phyloP scores from a whole-genome alignment of 2,888 invertebrate genomes.

The Caenorhabditis imperialis region DNA sequence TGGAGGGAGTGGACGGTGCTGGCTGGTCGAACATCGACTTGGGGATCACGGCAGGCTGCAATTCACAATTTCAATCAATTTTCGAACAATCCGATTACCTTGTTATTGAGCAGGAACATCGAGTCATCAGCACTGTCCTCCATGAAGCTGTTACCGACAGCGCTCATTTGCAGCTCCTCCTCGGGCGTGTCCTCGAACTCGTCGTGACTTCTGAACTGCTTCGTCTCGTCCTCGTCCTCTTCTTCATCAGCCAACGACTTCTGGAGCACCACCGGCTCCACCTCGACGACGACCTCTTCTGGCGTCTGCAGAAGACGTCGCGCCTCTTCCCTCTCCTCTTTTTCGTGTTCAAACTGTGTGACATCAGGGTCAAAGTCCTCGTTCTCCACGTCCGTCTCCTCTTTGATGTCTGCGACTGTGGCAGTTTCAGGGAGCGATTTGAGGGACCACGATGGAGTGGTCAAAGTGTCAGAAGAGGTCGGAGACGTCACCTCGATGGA shows the following conservation, averaged over 20 bases:
- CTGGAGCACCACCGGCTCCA: not conserved
- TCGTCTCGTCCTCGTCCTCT: conserved; percentile 46
- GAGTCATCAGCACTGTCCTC: conserved; percentile 43
- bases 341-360: no score
- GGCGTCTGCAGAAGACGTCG: not conserved
- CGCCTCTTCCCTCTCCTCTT: no score
- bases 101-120: conserved; percentile 29
- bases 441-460: no score
- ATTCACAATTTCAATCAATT: no score
- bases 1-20: not conserved
- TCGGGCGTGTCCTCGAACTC: conserved; percentile 32
- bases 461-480: no score
- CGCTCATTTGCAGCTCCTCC: no score
- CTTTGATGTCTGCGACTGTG: no score
- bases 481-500: no score
- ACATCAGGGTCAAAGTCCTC: no score
- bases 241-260: not conserved
- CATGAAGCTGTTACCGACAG: not conserved
- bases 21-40: conserved; percentile 36
- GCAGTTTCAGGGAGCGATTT: no score
- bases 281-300: not conserved
- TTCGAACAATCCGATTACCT: no score
- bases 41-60: conserved; percentile 21
- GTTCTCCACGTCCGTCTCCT: no score
- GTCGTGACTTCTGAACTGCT: conserved; percentile 19